phyloP scores from a whole-genome alignment of 2,888 invertebrate genomes.

The Caenorhabditis sinica region DNA sequence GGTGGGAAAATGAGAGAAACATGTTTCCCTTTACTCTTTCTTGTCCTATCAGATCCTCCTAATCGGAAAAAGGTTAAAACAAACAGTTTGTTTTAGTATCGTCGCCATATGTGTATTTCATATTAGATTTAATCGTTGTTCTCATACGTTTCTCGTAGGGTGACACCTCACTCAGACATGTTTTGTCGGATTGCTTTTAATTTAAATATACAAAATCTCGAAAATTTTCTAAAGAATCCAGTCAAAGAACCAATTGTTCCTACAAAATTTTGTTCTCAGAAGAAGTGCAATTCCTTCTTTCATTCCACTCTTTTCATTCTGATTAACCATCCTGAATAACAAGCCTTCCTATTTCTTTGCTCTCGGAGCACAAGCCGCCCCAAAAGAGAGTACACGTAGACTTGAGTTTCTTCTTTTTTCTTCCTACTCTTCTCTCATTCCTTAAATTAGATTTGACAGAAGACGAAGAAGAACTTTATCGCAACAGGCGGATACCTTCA shows the following conservation, averaged over 20 bases:
- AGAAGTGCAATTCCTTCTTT: constrained; percentile 19
- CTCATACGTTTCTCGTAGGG: background rate
- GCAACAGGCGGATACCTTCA: constrained; percentile 42
- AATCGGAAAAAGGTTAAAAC: constrained; percentile 58
- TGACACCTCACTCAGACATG: background rate
- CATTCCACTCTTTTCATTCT: constrained; percentile 37
- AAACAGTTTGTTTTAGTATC: constrained; percentile 57
- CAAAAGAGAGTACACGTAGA: constrained; percentile 47
- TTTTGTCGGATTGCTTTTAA: too few species aligned
- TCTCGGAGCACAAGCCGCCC: background rate
- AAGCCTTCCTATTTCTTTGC: constrained; percentile 11
- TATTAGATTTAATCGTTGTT: constrained; percentile 33
- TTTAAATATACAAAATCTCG: background rate
- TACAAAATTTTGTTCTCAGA: background rate
- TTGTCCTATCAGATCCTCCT: constrained; percentile 49
- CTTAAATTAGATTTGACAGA: constrained; percentile 46
- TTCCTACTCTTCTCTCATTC: constrained; percentile 23
- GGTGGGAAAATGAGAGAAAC: constrained; percentile 46
- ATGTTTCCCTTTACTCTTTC: constrained; percentile 50
- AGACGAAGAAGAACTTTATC: constrained; percentile 46
- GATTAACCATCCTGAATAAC: constrained; percentile 47
- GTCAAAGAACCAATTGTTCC: too few species aligned
- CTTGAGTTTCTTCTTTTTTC: constrained; percentile 31
- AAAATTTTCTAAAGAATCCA: too few species aligned
- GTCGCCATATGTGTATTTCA: constrained; percentile 40